Conservation (phyloP, 2,113 vertebrate species). For the Sporophila hypoxantha region DNA sequence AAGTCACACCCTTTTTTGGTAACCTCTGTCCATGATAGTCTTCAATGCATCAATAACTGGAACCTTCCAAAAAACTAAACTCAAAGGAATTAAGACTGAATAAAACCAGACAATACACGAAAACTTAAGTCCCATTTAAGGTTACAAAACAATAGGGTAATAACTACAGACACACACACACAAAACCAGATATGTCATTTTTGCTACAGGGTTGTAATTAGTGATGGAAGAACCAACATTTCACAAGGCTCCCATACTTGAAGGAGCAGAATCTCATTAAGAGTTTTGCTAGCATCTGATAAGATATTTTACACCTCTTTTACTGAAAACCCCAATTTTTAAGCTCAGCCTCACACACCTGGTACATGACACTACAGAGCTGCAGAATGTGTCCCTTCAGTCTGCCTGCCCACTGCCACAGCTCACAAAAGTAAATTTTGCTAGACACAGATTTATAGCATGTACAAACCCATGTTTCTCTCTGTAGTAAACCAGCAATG, state of each 20-base stretch:
- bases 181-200: neutral
- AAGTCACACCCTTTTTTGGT: slow-evolving; percentile 67
- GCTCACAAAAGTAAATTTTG: neutral
- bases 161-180: neutral
- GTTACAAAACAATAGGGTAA: slow-evolving; percentile 23
- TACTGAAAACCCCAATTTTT: neutral
- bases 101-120: slow-evolving; percentile 49
- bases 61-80: slow-evolving; percentile 44
- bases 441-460: neutral
- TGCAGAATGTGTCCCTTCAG: neutral
- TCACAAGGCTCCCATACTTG: neutral
- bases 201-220: neutral
- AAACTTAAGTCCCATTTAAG: slow-evolving; percentile 49
- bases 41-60: slow-evolving; percentile 44
- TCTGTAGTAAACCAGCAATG: neutral
- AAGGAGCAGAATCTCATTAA: neutral
- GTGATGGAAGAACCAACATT: neutral
- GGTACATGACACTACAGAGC: neutral
- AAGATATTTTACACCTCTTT: neutral
- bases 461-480: neutral
- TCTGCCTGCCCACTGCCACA: neutral
- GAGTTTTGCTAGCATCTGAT: neutral
- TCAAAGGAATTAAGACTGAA: slow-evolving; percentile 49
- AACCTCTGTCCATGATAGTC: slow-evolving; percentile 44
- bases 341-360: neutral